phyloP scores from a whole-genome alignment of 2,888 invertebrate species.

The Rhagium mordax region DNA sequence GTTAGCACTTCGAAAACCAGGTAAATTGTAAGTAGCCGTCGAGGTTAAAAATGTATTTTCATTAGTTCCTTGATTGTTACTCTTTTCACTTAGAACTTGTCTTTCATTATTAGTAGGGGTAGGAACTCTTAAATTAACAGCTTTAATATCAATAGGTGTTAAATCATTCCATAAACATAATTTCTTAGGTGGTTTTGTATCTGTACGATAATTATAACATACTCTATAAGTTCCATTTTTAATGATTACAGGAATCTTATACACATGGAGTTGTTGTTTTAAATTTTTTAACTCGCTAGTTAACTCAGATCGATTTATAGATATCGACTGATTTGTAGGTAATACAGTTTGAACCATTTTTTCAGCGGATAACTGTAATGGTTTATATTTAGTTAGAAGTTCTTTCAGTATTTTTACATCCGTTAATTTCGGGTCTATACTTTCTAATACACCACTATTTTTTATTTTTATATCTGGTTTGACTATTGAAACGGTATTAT shows the following conservation, averaged over 20 bases:
- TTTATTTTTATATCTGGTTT: constrained; percentile 47
- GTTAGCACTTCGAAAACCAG: background rate
- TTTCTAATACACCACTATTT: constrained; percentile 38
- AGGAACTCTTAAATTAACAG: background rate
- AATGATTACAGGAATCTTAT: constrained; percentile 53
- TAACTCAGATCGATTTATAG: constrained; percentile 30
- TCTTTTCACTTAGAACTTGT: background rate
- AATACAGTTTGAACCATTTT: constrained; percentile 45
- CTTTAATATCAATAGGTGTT: constrained; percentile 31
- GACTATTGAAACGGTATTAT: constrained; percentile 40
- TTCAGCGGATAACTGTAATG: background rate
- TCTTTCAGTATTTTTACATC: constrained; percentile 48
- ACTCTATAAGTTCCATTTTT: constrained; percentile 38
- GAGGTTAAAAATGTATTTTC: background rate
- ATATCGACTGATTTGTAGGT: constrained; percentile 44
- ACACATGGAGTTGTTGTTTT: constrained; percentile 45
- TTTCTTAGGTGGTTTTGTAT: constrained; percentile 4
- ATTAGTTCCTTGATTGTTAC: background rate
- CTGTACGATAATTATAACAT: constrained; percentile 30
- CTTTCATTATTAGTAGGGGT: background rate
- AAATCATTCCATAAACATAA: constrained; percentile 43
- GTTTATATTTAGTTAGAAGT: constrained; percentile 35
- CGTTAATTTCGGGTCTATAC: constrained; percentile 35
- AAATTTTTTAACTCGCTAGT: constrained; percentile 49
- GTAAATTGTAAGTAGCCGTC: background rate